Percentiles rank a stretch among this genome's conserved stretches.
These are phyloP conservation scores for Sphaeramia orbicularis DNA, from an alignment of 2,797 vertebrate genomes.

Conservation along the genomic window DNA sequence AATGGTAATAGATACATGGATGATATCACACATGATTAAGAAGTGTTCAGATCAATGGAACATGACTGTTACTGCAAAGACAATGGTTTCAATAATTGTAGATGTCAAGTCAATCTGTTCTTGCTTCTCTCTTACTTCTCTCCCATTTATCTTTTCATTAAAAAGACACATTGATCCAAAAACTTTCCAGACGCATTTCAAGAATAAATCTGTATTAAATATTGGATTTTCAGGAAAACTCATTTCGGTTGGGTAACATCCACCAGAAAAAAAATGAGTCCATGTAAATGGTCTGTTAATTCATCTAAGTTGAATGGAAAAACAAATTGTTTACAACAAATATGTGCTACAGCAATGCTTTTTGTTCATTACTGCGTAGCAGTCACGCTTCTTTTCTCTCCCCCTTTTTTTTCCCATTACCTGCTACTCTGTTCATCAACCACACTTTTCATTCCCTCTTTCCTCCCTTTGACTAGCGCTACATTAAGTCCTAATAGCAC, in stretches of 20 bases:
- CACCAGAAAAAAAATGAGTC: too few relatives aligned
- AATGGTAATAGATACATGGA: neutral
- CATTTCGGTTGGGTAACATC: too few relatives aligned
- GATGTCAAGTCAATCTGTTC: neutral
- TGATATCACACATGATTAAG: constrained; percentile 2
- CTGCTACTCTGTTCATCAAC: constrained; percentile 30
- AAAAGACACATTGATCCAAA: neutral
- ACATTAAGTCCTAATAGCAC: constrained; percentile 71
- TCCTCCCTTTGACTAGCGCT: constrained; percentile 28
- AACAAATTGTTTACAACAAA: neutral
- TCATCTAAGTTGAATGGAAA: too few relatives aligned
- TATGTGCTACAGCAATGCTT: neutral
- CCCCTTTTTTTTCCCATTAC: constrained; percentile 3
- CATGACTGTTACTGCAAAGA: neutral
- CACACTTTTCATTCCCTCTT: constrained; percentile 14
- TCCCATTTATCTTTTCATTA: constrained; percentile 8
- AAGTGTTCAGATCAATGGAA: neutral
- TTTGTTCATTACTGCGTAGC: neutral
- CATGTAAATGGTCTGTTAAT: too few relatives aligned
- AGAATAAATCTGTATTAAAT: neutral
- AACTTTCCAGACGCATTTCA: too few relatives aligned
- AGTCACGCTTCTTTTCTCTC: neutral
- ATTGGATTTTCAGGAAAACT: too few relatives aligned
- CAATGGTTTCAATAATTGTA: neutral
- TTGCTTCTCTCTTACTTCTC: neutral